A percentile compares a stretch with the other conserved stretches of the same genome.
Evolutionary conservation across 2,113 vertebrate species (phyloP).

Genomic region (Natator depressus): DNA sequence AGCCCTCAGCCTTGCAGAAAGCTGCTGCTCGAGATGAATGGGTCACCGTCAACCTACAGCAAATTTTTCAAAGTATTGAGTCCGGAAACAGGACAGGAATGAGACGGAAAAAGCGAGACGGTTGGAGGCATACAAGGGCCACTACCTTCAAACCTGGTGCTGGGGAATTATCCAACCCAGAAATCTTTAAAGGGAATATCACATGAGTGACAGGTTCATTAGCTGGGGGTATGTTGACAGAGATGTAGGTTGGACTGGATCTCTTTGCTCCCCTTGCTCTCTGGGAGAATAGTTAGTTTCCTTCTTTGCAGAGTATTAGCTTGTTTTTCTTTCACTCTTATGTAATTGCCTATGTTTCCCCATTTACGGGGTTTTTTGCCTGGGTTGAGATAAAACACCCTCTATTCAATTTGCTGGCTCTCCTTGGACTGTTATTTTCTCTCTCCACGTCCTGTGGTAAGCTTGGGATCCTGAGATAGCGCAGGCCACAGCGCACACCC

Average conservation of each 20-base stretch:
- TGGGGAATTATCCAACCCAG: not conserved
- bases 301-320: not conserved
- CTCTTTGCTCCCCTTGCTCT: not conserved
- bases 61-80: not conserved
- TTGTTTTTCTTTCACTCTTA: not conserved
- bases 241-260: not conserved
- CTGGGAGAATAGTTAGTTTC: not conserved
- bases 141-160: not conserved
- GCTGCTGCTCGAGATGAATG: slow-evolving; percentile 13
- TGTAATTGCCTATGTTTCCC: not conserved
- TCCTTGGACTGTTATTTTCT: not conserved
- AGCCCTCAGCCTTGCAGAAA: slow-evolving; percentile 4
- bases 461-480: not conserved
- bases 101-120: not conserved
- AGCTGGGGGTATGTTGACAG: not conserved
- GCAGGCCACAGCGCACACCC: not conserved
- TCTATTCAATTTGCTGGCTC: not conserved
- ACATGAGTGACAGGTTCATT: not conserved
- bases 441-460: not conserved
- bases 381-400: not conserved
- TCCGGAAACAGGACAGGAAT: not conserved
- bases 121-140: not conserved
- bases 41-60: not conserved
- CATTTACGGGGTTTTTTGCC: not conserved
- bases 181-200: not conserved